A percentile compares a stretch with the other conserved stretches of the same genome.
These are phyloP conservation scores for Pituophis catenifer DNA, from an alignment of 2,113 vertebrate genomes.

Conservation along the genomic window DNA sequence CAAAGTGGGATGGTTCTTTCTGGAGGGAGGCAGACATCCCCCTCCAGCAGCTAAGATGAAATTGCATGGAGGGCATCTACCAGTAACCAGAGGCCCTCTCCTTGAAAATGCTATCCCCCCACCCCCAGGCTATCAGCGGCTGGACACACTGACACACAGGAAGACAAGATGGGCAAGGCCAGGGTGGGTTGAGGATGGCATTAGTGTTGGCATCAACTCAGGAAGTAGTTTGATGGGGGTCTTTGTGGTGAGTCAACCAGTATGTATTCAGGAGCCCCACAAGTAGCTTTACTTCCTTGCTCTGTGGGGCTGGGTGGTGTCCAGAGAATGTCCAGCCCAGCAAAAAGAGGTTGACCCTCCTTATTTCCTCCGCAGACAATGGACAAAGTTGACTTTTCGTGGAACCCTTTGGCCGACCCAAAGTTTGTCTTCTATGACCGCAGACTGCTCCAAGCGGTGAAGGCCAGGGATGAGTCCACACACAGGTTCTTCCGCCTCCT, in stretches of 20 bases:
- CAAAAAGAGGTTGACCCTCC: neutral
- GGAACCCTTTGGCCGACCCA: conserved; percentile 83
- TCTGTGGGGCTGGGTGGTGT: neutral
- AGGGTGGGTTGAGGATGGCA: neutral
- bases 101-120: neutral
- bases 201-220: neutral
- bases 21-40: neutral
- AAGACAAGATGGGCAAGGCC: neutral
- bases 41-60: neutral
- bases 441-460: conserved; percentile 80
- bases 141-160: neutral
- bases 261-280: neutral
- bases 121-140: neutral
- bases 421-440: conserved; percentile 90
- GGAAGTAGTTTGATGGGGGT: neutral
- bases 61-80: neutral
- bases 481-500: conserved; percentile 88
- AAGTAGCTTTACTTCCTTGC: neutral
- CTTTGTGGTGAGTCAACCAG: neutral
- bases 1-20: neutral
- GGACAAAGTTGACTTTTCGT: conserved; percentile 82
- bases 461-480: conserved; percentile 58
- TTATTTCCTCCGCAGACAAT: conserved; percentile 71
- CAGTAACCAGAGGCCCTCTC: neutral
- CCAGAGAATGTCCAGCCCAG: neutral